Conservation (phyloP, 2,797 vertebrate species). For the Myotis planiceps region DNA sequence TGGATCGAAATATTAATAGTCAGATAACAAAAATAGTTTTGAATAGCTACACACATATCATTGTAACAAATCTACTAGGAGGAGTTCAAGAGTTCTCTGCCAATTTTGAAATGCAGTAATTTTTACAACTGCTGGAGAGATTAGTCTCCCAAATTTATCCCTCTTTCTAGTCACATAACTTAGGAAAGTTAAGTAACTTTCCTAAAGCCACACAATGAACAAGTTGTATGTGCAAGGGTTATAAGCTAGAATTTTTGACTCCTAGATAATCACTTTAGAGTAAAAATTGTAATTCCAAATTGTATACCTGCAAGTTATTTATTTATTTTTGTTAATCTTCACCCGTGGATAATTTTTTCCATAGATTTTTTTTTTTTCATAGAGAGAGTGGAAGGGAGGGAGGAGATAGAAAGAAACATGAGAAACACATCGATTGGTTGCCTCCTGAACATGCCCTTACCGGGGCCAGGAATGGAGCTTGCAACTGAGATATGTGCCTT, state of each 20-base stretch:
- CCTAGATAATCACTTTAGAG: background rate
- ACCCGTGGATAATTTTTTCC: too few species aligned
- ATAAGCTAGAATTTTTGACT: background rate
- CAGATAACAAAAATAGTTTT: conserved; percentile 4
- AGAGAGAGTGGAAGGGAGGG: too few species aligned
- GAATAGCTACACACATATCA: background rate
- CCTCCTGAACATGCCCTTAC: too few species aligned
- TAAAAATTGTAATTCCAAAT: conserved; percentile 9
- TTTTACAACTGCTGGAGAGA: background rate
- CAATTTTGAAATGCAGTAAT: background rate
- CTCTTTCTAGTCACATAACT: background rate
- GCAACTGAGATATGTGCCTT: too few species aligned
- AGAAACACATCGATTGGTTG: too few species aligned
- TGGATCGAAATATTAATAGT: background rate
- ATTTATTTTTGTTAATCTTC: too few species aligned
- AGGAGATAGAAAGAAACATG: too few species aligned
- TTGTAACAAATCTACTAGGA: background rate
- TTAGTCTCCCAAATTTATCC: background rate
- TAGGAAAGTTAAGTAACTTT: background rate
- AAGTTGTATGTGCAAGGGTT: background rate
- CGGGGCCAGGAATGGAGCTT: too few species aligned
- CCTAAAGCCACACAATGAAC: background rate
- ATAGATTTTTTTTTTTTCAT: too few species aligned
- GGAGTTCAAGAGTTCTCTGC: background rate
- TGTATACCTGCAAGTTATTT: background rate